Evolutionary conservation across 2,888 invertebrate species (phyloP).

Genomic region (Dioctria rufipes): DNA sequence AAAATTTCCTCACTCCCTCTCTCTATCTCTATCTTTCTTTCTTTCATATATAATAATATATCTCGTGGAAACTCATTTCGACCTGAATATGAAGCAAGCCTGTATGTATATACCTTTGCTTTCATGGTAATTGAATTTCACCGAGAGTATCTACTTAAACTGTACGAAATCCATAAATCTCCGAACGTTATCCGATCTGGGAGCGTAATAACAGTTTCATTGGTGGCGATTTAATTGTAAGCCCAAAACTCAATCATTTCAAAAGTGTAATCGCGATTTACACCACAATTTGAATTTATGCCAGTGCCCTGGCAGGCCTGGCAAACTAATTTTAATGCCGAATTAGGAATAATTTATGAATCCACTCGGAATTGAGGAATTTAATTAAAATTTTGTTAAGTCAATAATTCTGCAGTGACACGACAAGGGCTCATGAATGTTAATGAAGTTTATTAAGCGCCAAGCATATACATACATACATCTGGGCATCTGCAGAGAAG

Average conservation of each 20-base stretch:
- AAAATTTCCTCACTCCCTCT: too few species aligned
- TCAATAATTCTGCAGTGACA: slow-evolving; percentile 52
- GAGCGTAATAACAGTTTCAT: not conserved
- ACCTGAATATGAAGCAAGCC: too few species aligned
- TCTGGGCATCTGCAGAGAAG: not conserved
- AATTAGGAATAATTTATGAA: slow-evolving; percentile 42
- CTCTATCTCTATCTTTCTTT: too few species aligned
- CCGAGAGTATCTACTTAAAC: not conserved
- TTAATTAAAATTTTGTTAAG: slow-evolving; percentile 51
- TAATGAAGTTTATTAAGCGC: slow-evolving; percentile 39
- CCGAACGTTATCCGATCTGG: not conserved
- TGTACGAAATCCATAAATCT: not conserved
- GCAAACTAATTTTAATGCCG: slow-evolving; percentile 17
- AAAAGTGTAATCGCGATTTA: slow-evolving; percentile 32
- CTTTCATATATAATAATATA: too few species aligned
- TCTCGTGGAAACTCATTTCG: too few species aligned
- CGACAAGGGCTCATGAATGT: slow-evolving; percentile 35
- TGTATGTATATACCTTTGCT: too few species aligned
- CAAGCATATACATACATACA: not conserved
- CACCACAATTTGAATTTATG: slow-evolving; percentile 22
- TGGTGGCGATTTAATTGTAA: slow-evolving; percentile 8
- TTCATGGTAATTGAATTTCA: not conserved
- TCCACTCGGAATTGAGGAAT: slow-evolving; percentile 23
- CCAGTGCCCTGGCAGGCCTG: not conserved
- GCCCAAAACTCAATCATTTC: not conserved